phyloP scores from a whole-genome alignment of 30 jellyfish, hydroid and myxozoan species.

The Morbakka virulenta region DNA sequence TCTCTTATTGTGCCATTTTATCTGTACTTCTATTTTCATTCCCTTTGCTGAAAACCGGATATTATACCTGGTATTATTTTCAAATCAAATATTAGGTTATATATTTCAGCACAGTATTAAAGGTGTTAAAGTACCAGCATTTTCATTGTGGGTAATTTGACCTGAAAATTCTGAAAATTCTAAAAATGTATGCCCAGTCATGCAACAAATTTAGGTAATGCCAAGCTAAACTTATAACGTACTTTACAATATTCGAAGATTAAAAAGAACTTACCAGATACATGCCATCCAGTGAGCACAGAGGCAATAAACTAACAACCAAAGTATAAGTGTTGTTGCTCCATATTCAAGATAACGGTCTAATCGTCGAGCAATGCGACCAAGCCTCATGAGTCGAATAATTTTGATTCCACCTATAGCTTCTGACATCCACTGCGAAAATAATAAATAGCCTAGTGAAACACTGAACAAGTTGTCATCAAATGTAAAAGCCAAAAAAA shows the following conservation, averaged over 20 bases:
- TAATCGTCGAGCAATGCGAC: constrained; percentile 64
- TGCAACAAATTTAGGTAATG: too few relatives aligned
- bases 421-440: constrained; percentile 41
- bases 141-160: too few relatives aligned
- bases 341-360: constrained; percentile 64
- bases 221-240: too few relatives aligned
- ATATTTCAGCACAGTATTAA: too few relatives aligned
- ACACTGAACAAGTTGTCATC: background rate
- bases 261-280: constrained; percentile 57
- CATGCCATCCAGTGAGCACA: constrained; percentile 98
- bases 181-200: too few relatives aligned
- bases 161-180: too few relatives aligned
- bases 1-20: too few relatives aligned
- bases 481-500: background rate
- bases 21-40: too few relatives aligned
- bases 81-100: too few relatives aligned
- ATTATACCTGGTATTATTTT: too few relatives aligned
- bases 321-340: constrained; percentile 62
- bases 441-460: background rate
- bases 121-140: too few relatives aligned
- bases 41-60: too few relatives aligned
- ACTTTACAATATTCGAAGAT: constrained; percentile 1
- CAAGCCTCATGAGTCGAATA: constrained; percentile 71
- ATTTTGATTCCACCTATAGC: constrained; percentile 60
- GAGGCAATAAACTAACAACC: constrained; percentile 75